Base-by-base conservation (phyloP, 2,797 vertebrate genomes). In the Acanthurus tractus region DNA sequence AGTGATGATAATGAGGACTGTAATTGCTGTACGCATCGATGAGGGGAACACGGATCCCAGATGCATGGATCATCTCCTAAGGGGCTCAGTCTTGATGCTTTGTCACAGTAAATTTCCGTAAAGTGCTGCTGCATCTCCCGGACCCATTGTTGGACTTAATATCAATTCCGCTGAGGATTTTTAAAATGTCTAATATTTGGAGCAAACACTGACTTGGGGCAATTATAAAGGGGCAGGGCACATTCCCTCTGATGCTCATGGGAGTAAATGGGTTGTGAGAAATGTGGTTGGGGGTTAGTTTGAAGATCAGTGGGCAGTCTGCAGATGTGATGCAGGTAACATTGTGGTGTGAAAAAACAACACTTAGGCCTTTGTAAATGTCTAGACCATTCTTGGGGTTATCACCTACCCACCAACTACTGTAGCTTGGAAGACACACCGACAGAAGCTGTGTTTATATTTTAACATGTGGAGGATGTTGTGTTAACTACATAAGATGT, bases 291-390 rank as follows among this genome's bases (percentile, higher is more conserved):
- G 79, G 78, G 68, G 46, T 63, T 73, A 91, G 93, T 89, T 86
- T 88, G 85, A 64, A 79, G 86, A 88, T 53, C 54, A 22, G 63
- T 85, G 81, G 70, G 74, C 75, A 87, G 89, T 78, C 92, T 93
- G 91, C 93, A 94, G 93, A 93, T 95, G 94, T 90, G 89, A 89
- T 94, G 92, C 92, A 95, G 94, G 95, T 95, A 93, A 88, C 94
- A 93, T 76, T 83, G 34, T 83, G 71, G 89, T 93, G 95, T 92
- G 89, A 95, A 93, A 94, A 94, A 95, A 95, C 92, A 95, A 95
- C 92, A 92, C 73, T 92, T 88, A 78, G 92, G 92, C 91, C 90
- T 95, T 90, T 92, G 94, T 90, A 93, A 95, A 96, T 88, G 91
- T 92, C 87, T 86, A 77, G 79, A 91, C 89, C 83, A 88, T 86